Base-by-base conservation (phyloP, 2,797 vertebrate genomes). In the Leontocebus nigricollis region DNA sequence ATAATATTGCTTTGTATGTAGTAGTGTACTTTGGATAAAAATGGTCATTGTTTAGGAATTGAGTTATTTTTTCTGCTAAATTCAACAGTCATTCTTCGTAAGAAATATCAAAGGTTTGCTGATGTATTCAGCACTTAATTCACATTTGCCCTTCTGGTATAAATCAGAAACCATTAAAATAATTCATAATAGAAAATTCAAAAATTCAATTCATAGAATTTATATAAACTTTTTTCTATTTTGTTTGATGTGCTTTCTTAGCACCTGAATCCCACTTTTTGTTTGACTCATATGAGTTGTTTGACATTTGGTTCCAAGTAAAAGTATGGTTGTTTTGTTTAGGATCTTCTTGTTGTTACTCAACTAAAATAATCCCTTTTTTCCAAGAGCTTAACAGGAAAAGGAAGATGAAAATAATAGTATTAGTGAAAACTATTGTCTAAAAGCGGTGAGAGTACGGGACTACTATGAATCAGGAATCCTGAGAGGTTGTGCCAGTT, bases 261-360 rank as follows among this genome's bases (percentile, higher is more conserved):
- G 36, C n/a, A 44, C 39, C 55, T 9, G 36, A 44, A 76, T 88
- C 88, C 33, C 10, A 14, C 83, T 87, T 57, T 82, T 33, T 20
- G 14, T 84, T 64, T 88, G 64, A 88, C n/a, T 44, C 41, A 89
- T 15, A 55, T 79, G 84, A 88, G 33, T 94, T 96, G 27, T 36
- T 94, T 96, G 67, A 90, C 39, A 72, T 93, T 91, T 86, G 55
- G 33, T 93, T 96, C 30, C 44, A 76, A 73, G 80, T 72, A 77
- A 80, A 95, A 85, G 9, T 67, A 59, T 57, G 50, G 30, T 81
- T 95, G 48, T 95, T 94, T 93, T 61, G 10, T 13, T 88, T 83
- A 55, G 59, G 48, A 85, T 94, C n/a, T 33, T 80, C 36, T 82
- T 94, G 70, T 36, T n/a, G 61, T 90, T 90, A 33, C 52, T 41